phyloP scores from a whole-genome alignment of 2,888 invertebrate genomes.

The Nesidiocoris tenuis region DNA sequence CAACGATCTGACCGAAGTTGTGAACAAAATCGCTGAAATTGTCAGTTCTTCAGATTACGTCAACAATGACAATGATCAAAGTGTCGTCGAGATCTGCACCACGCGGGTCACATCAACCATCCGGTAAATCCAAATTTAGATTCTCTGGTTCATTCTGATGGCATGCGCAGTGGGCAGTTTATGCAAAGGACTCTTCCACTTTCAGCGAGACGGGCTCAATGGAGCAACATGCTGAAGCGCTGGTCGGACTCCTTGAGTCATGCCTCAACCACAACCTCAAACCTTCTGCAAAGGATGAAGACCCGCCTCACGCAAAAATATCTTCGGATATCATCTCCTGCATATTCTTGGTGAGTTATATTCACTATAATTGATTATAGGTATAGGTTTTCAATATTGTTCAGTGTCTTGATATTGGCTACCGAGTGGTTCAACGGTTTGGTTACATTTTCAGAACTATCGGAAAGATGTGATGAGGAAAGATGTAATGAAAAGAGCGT shows the following conservation, averaged over 20 bases:
- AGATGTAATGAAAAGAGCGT: slow-evolving; percentile 75
- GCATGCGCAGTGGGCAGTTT: too few relatives aligned
- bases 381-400: not conserved
- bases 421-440: not conserved
- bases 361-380: slow-evolving; percentile 52
- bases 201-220: slow-evolving; percentile 83
- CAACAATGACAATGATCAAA: slow-evolving; percentile 87
- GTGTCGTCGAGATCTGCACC: slow-evolving; percentile 91
- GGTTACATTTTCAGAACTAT: slow-evolving; percentile 61
- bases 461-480: slow-evolving; percentile 69
- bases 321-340: slow-evolving; percentile 93
- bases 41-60: slow-evolving; percentile 80
- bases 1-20: slow-evolving; percentile 78
- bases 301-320: slow-evolving; percentile 94
- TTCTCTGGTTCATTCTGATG: too few relatives aligned
- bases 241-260: slow-evolving; percentile 81
- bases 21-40: slow-evolving; percentile 74
- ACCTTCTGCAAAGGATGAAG: slow-evolving; percentile 74
- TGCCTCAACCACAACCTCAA: slow-evolving; percentile 87
- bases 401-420: not conserved
- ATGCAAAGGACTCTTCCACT: too few relatives aligned
- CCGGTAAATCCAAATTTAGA: slow-evolving; percentile 61
- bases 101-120: slow-evolving; percentile 88
- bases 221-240: slow-evolving; percentile 78
- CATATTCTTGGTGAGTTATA: slow-evolving; percentile 74